Evolutionary conservation across 92 coral and sea anemone species (phyloP).

Genomic region (Actinernus sp.): DNA sequence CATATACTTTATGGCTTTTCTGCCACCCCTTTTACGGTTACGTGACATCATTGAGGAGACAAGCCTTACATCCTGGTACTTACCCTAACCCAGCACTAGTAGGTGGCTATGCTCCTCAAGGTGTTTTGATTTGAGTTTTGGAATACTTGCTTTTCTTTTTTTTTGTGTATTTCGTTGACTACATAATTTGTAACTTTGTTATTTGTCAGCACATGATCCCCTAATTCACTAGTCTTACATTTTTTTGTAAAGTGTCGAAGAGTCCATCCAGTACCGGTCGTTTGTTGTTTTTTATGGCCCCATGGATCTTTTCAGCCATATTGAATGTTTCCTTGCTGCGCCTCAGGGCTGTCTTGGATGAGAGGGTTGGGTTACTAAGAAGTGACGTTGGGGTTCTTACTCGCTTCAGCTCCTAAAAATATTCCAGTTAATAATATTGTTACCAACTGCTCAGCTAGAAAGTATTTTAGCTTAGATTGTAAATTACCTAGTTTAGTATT

Average conservation of each 20-base stretch:
- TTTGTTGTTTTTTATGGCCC: constrained; percentile 32
- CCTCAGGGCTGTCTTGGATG: constrained; percentile 20
- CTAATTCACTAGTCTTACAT: constrained; percentile 58
- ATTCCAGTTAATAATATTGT: no score
- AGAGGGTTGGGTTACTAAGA: background rate
- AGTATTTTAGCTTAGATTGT: no score
- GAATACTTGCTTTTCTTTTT: constrained; percentile 32
- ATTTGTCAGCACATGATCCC: constrained; percentile 53
- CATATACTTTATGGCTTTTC: constrained; percentile 53
- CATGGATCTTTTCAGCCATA: constrained; percentile 35
- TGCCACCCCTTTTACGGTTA: constrained; percentile 53
- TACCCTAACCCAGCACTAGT: constrained; percentile 70
- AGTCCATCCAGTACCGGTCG: constrained; percentile 58
- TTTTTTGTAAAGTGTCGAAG: constrained; percentile 46
- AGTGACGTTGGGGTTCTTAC: constrained; percentile 11
- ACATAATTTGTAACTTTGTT: constrained; percentile 29
- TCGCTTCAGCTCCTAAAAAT: background rate
- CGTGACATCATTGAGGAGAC: constrained; percentile 57
- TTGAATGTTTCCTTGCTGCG: constrained; percentile 31
- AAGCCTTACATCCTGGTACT: constrained; percentile 57
- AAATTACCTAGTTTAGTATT: no score
- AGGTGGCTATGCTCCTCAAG: constrained; percentile 62
- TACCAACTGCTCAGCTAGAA: no score
- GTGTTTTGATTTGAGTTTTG: constrained; percentile 42
- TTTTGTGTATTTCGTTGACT: constrained; percentile 12